Evolutionary conservation across 1,140 invertebrate genomes (phyloP).

Genomic region (Brachionus plicatilis): DNA sequence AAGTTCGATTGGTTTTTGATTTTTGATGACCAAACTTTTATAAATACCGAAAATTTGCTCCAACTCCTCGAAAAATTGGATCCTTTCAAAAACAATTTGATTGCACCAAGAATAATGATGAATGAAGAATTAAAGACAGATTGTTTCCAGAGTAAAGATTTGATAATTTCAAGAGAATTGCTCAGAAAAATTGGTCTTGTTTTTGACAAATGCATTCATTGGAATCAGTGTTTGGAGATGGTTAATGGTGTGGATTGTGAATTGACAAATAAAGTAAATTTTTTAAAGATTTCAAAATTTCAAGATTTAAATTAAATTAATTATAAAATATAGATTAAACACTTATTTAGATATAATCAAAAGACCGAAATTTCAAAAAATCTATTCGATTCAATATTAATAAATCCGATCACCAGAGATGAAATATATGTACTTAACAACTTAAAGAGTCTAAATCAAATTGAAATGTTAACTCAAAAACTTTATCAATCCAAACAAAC

Average conservation of each 20-base stretch:
- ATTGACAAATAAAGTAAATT: background rate
- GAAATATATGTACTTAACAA: too few species aligned
- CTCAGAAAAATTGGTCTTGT: background rate
- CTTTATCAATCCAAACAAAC: too few species aligned
- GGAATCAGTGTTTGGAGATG: background rate
- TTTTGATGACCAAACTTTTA: background rate
- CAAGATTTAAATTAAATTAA: too few species aligned
- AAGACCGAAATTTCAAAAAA: too few species aligned
- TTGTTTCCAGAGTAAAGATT: background rate
- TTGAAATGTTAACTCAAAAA: too few species aligned
- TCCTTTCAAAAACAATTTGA: background rate
- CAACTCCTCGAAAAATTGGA: background rate
- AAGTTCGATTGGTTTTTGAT: background rate
- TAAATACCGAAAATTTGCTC: background rate
- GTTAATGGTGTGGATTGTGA: background rate
- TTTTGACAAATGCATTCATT: background rate
- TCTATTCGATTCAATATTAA: too few species aligned
- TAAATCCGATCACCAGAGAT: too few species aligned
- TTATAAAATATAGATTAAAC: too few species aligned
- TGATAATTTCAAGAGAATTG: background rate
- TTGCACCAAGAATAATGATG: background rate
- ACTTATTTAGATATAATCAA: too few species aligned
- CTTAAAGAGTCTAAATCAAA: too few species aligned
- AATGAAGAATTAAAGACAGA: background rate
- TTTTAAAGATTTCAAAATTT: too few species aligned